Percentiles rank a stretch among this genome's conserved stretches.
Evolutionary conservation across 2,797 vertebrate genomes (phyloP).

Genomic region (Micromesistius poutassou): DNA sequence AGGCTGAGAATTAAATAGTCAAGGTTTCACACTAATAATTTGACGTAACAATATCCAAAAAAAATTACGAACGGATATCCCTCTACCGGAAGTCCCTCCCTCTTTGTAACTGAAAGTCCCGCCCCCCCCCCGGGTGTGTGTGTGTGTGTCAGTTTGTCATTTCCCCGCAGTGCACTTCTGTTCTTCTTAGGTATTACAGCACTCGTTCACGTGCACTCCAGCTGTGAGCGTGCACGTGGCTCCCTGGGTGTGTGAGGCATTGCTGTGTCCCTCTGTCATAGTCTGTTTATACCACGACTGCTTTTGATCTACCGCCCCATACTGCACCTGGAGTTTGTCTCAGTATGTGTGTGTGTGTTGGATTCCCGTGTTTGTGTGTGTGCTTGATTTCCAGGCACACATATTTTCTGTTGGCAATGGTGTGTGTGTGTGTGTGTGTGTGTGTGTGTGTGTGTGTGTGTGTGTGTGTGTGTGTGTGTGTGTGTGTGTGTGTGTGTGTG

Average conservation of each 20-base stretch:
- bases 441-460: conserved; percentile 13
- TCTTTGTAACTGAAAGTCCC: too few relatives aligned
- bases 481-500: conserved; percentile 46
- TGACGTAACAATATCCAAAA: too few relatives aligned
- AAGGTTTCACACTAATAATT: too few relatives aligned
- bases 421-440: conserved; percentile 49
- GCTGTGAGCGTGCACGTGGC: conserved; percentile 49
- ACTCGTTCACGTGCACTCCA: conserved; percentile 9
- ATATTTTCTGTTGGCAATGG: conserved; percentile 45
- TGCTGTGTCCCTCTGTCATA: conserved; percentile 72
- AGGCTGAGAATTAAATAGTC: too few relatives aligned
- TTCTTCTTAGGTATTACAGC: not conserved
- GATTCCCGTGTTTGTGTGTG: conserved; percentile 21
- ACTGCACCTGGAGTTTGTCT: conserved; percentile 75
- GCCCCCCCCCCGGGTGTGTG: too few relatives aligned
- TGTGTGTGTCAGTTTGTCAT: too few relatives aligned
- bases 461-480: conserved; percentile 14
- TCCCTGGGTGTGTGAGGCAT: conserved; percentile 60
- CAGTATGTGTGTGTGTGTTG: conserved; percentile 61
- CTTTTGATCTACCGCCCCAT: conserved; percentile 53
- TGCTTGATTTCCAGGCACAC: not conserved
- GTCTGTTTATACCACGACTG: conserved; percentile 67
- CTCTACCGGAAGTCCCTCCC: too few relatives aligned
- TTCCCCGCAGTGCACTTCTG: too few relatives aligned
- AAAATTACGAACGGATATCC: too few relatives aligned